Evolutionary conservation across 2,888 invertebrate species (phyloP).

Genomic region (Phorcus lineatus): DNA sequence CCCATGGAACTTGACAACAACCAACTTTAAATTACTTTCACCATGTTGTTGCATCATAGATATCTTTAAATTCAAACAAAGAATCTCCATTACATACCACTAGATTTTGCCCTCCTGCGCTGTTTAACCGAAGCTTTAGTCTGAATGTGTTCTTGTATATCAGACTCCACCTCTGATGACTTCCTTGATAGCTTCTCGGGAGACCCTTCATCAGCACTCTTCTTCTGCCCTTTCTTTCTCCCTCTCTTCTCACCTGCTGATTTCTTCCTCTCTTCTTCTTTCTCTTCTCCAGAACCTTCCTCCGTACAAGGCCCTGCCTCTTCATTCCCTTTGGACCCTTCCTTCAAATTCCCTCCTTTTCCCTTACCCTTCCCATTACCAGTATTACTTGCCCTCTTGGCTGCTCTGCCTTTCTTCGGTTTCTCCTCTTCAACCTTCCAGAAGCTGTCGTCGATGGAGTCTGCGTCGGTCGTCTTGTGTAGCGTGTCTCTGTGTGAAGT

Average conservation of each 20-base stretch:
- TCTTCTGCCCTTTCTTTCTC: neutral
- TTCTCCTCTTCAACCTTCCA: neutral
- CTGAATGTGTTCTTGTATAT: too few relatives aligned
- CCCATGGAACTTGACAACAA: too few relatives aligned
- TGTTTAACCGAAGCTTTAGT: too few relatives aligned
- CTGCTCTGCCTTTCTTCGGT: neutral
- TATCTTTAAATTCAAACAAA: too few relatives aligned
- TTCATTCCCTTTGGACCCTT: neutral
- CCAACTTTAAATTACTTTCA: too few relatives aligned
- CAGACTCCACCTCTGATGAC: too few relatives aligned
- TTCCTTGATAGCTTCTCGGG: neutral
- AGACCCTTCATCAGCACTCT: neutral
- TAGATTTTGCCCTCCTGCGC: too few relatives aligned
- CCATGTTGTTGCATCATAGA: too few relatives aligned
- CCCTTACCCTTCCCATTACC: neutral
- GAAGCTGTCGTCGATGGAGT: neutral
- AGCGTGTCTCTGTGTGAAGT: neutral
- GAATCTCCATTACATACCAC: too few relatives aligned
- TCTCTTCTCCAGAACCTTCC: neutral
- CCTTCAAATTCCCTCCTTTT: neutral
- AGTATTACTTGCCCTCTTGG: neutral
- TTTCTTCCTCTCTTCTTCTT: neutral
- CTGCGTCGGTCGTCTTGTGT: too few relatives aligned
- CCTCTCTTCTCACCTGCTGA: neutral
- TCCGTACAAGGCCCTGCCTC: neutral